A percentile compares a stretch with the other conserved stretches of the same genome.
Conservation (phyloP, 2,888 invertebrate species). For the Limnephilus auricula region DNA sequence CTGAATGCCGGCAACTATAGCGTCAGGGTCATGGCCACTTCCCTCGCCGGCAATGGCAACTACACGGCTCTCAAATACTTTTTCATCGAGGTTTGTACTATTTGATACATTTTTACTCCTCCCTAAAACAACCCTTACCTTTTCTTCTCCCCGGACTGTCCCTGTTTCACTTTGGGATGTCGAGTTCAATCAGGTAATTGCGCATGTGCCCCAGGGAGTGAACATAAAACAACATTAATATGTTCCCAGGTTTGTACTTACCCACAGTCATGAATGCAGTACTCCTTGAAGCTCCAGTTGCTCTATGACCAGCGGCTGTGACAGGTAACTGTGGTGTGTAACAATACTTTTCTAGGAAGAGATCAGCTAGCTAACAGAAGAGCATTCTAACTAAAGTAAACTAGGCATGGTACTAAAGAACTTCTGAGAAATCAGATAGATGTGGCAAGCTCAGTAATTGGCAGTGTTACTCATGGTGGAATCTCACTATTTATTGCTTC, state of each 20-base stretch:
- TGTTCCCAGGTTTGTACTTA: too few relatives aligned
- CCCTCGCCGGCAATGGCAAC: conserved; percentile 86
- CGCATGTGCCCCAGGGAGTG: not conserved
- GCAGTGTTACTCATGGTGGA: too few relatives aligned
- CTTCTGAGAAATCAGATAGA: too few relatives aligned
- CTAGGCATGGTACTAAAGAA: too few relatives aligned
- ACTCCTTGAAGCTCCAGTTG: not conserved
- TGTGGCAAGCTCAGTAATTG: too few relatives aligned
- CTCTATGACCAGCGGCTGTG: not conserved
- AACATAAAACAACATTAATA: not conserved
- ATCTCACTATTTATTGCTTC: too few relatives aligned
- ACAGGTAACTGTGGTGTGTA: too few relatives aligned
- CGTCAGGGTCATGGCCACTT: conserved; percentile 85
- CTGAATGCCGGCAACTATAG: conserved; percentile 90
- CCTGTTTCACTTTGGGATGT: not conserved
- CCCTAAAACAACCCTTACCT: not conserved
- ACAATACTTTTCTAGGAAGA: not conserved
- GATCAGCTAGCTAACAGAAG: too few relatives aligned
- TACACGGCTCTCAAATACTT: conserved; percentile 79
- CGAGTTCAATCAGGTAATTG: not conserved
- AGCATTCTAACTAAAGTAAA: too few relatives aligned
- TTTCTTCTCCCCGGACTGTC: not conserved
- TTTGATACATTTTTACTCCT: not conserved
- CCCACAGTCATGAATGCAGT: not conserved
- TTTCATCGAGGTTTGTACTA: conserved; percentile 79